Conservation (phyloP, 2,888 invertebrate genomes). For the Xestia xanthographa region DNA sequence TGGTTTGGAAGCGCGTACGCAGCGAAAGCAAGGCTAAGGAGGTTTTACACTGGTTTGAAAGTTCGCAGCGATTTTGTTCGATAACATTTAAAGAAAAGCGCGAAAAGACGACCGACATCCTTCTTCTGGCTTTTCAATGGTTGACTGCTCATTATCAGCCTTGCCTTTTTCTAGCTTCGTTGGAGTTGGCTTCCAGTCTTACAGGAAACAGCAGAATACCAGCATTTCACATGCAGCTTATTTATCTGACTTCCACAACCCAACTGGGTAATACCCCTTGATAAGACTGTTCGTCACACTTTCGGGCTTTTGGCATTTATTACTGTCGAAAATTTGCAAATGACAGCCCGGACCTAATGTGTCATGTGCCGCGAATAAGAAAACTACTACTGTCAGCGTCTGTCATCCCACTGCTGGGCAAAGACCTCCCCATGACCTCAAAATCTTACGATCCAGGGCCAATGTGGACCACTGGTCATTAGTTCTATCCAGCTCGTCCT, state of each 20-base stretch:
- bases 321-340: background rate
- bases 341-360: background rate
- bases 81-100: background rate
- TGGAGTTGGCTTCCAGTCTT: background rate
- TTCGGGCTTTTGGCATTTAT: background rate
- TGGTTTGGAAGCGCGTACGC: slow-evolving; percentile 60
- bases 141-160: too few species aligned
- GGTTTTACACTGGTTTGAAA: slow-evolving; percentile 32
- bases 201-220: background rate
- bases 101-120: background rate
- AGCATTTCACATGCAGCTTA: background rate
- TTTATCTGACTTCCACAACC: background rate
- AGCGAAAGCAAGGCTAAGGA: slow-evolving; percentile 40
- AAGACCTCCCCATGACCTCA: too few species aligned
- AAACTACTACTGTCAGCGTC: too few species aligned
- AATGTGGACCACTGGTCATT: too few species aligned
- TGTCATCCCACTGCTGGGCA: too few species aligned
- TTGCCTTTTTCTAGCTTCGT: background rate
- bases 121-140: background rate
- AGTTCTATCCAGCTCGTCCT: too few species aligned
- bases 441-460: too few species aligned
- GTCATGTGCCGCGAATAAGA: background rate
- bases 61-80: background rate
- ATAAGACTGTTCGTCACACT: background rate
- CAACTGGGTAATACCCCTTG: background rate